Base-by-base conservation (phyloP, 2,797 vertebrate genomes). In the Glossophaga mutica region DNA sequence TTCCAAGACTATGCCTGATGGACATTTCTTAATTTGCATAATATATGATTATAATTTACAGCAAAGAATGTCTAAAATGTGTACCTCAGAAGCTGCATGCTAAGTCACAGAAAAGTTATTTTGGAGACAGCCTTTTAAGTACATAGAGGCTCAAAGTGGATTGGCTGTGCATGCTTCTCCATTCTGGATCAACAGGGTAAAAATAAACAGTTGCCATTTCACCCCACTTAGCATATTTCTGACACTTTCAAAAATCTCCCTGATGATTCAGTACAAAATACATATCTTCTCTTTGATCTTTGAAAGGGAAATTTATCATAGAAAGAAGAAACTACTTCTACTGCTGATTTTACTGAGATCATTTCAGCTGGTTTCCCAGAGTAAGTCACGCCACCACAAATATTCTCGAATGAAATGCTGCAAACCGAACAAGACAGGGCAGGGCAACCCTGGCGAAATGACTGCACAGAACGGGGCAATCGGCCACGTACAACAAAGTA, bases 231-330 rank as follows among this genome's bases (percentile, higher is more conserved):
- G 11, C 24, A 67, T 88, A 83, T 71, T 94, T 94, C 37, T 94
- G 76, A 67, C 65, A 92, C 90, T 87, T 92, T 37, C 15, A 94
- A 91, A 89, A 89, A 62, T 76, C 44, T 87, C 44, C 46, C 46
- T 95, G 82, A 94, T 91, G 39, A 44, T 92, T 90, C 70, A 83
- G 37, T 67, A 88, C 44, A 92, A 95, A 94, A 88, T 46, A 76
- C 39, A 21, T 86, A 62, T 67, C 78, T 39, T 74, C 62, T 91
- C 42, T 78, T 83, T 94, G 65, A 95, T 52, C 73, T 94, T 65
- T 48, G 21, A 95, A 91, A 93, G 71, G 92, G 57, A 48, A 87
- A 68, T 88, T 90, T 91, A 68, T 90, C 42, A 55, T n/a, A 93
- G 87, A 83, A 91, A 44, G 71, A 94, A 93, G 70, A 96, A 87